A percentile compares a stretch with the other conserved stretches of the same genome.
Evolutionary conservation across 2,113 vertebrate species (phyloP).

Genomic region (Lota lota): DNA sequence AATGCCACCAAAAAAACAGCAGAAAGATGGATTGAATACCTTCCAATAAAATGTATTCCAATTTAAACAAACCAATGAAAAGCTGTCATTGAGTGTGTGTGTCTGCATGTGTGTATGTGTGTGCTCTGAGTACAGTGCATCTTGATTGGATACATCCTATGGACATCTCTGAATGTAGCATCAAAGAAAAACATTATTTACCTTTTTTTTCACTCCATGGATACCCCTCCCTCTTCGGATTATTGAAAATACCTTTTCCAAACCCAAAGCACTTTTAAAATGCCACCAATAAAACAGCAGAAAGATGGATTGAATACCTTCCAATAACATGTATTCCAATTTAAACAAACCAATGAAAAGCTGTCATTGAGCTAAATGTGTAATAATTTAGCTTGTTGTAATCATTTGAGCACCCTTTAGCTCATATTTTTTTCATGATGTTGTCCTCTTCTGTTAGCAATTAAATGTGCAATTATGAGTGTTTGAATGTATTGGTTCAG

Average conservation of each 20-base stretch:
- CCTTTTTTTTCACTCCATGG: too few species aligned
- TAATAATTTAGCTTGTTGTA: slow-evolving; percentile 49
- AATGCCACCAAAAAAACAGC: slow-evolving; percentile 11
- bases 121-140: slow-evolving; percentile 5
- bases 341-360: slow-evolving; percentile 29
- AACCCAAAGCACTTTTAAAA: slow-evolving; percentile 56
- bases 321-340: slow-evolving; percentile 23
- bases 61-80: slow-evolving; percentile 18
- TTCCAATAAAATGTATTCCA: slow-evolving; percentile 23
- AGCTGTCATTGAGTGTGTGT: slow-evolving; percentile 6
- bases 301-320: slow-evolving; percentile 29
- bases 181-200: neutral
- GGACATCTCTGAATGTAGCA: too few species aligned
- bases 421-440: slow-evolving; percentile 56
- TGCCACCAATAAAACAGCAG: slow-evolving; percentile 2
- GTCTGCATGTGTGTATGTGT: neutral
- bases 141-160: slow-evolving; percentile 12
- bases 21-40: slow-evolving; percentile 32
- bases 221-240: neutral
- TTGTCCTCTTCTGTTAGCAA: slow-evolving; percentile 60
- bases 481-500: slow-evolving; percentile 56
- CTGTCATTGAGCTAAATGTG: slow-evolving; percentile 58
- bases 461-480: slow-evolving; percentile 65
- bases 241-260: slow-evolving; percentile 57
- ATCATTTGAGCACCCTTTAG: slow-evolving; percentile 55